phyloP scores from a whole-genome alignment of 2,113 vertebrate species.

The Paracyprichromis sp. region DNA sequence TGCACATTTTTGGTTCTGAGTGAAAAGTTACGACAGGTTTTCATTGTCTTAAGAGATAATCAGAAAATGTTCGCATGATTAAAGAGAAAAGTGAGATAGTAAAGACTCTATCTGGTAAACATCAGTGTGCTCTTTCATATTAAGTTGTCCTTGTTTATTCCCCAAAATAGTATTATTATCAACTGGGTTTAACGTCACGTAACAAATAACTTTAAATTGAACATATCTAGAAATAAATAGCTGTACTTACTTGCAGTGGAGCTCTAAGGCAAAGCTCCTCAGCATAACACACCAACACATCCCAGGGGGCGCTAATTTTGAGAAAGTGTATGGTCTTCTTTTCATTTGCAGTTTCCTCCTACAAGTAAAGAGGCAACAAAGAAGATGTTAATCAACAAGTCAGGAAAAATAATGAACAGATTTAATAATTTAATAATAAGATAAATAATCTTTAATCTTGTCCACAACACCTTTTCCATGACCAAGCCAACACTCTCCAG shows the following conservation, averaged over 20 bases:
- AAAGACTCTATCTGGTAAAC: neutral
- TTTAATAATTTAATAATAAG: neutral
- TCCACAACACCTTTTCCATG: slow-evolving; percentile 65
- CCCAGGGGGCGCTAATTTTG: slow-evolving; percentile 72
- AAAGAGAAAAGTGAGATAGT: neutral
- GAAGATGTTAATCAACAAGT: neutral
- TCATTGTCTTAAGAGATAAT: neutral
- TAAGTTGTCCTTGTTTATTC: neutral
- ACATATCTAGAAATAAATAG: neutral
- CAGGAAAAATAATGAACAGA: neutral
- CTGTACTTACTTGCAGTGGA: slow-evolving; percentile 64
- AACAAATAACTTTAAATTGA: neutral
- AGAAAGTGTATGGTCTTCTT: slow-evolving; percentile 69
- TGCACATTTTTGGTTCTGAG: neutral
- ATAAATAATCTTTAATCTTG: neutral
- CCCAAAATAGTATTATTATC: neutral
- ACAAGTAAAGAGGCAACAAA: neutral
- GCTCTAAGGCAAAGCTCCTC: slow-evolving; percentile 73
- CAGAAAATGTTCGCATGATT: neutral
- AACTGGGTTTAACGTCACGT: neutral
- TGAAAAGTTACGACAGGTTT: neutral
- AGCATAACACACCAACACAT: slow-evolving; percentile 61
- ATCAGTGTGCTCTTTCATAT: neutral
- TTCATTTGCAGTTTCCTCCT: slow-evolving; percentile 74
- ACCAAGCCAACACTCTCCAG: slow-evolving; percentile 59